Evolutionary conservation across 2,797 vertebrate genomes (phyloP).

Genomic region (Sebastes jordani): DNA sequence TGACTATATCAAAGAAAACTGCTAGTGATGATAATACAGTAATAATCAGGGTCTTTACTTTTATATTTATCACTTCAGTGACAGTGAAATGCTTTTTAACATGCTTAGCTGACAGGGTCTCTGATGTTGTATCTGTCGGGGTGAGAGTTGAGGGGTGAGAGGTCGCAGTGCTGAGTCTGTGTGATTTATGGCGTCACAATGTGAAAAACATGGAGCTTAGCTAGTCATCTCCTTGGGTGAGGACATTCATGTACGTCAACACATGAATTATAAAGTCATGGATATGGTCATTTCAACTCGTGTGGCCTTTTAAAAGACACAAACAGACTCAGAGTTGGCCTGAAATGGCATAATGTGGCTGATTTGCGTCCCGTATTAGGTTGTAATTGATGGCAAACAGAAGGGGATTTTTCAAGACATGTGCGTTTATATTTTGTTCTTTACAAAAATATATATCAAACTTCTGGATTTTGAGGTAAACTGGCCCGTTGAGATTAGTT

Average conservation of each 20-base stretch:
- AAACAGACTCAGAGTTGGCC: neutral
- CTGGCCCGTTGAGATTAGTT: neutral
- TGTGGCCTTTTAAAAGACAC: neutral
- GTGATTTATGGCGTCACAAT: slow-evolving; percentile 67
- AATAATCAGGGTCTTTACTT: neutral
- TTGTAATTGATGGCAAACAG: neutral
- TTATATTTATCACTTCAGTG: neutral
- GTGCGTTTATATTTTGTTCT: neutral
- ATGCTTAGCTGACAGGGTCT: slow-evolving; percentile 44
- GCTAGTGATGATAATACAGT: neutral
- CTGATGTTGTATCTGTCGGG: slow-evolving; percentile 50
- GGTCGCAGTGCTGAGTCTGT: slow-evolving; percentile 52
- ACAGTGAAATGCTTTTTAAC: slow-evolving; percentile 52
- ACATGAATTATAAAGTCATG: slow-evolving; percentile 8
- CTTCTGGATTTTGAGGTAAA: neutral
- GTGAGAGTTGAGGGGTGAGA: slow-evolving; percentile 57
- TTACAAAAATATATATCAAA: neutral
- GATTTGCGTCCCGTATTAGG: neutral
- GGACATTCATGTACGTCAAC: slow-evolving; percentile 26
- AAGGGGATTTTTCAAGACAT: neutral
- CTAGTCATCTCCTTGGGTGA: neutral
- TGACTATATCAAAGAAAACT: neutral
- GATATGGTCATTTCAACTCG: neutral
- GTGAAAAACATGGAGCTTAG: slow-evolving; percentile 56
- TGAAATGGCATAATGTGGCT: neutral